These are phyloP conservation scores for Drosophila neotestacea DNA, from an alignment of 2,888 invertebrate species.

Conservation along the genomic window DNA sequence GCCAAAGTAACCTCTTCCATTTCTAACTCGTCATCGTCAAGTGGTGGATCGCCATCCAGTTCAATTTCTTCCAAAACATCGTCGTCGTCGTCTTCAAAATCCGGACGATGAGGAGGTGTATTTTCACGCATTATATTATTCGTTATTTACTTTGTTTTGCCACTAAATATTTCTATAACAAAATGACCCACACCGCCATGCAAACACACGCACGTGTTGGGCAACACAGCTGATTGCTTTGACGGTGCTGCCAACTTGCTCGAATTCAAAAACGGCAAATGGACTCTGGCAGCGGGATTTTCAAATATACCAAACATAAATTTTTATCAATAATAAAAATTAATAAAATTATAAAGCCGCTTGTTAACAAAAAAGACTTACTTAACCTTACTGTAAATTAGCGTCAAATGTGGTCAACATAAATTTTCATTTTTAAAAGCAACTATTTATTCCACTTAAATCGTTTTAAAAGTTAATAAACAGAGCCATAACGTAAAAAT, in stretches of 20 bases:
- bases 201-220: conserved; percentile 49
- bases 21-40: conserved; percentile 72
- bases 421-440: too few species aligned
- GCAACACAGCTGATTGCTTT: conserved; percentile 38
- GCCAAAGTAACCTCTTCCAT: conserved; percentile 80
- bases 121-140: conserved; percentile 81
- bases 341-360: too few species aligned
- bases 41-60: conserved; percentile 53
- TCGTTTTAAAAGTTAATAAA: too few species aligned
- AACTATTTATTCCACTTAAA: too few species aligned
- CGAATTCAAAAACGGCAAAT: neutral
- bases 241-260: conserved; percentile 43
- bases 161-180: conserved; percentile 13
- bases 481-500: too few species aligned
- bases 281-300: neutral
- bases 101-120: conserved; percentile 83
- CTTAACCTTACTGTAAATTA: too few species aligned
- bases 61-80: conserved; percentile 71
- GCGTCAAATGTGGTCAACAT: too few species aligned
- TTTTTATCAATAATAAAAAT: too few species aligned
- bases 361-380: too few species aligned
- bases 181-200: conserved; percentile 8
- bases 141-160: conserved; percentile 1
- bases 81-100: conserved; percentile 74
- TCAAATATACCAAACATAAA: neutral